Conservation (phyloP, 2,797 vertebrate genomes). For the Squalus acanthias region DNA sequence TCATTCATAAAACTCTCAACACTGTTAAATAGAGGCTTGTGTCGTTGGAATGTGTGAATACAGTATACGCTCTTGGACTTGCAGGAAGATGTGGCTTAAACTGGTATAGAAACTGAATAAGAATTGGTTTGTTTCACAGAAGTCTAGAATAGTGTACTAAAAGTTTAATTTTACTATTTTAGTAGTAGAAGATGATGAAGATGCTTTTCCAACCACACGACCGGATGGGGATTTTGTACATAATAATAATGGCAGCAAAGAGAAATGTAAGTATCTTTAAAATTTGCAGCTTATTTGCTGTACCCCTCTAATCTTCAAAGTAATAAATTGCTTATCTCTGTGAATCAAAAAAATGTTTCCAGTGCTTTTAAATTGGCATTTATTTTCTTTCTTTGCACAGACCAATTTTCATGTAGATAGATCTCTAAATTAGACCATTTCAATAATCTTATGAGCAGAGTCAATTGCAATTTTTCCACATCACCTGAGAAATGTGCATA, state of each 20-base stretch:
- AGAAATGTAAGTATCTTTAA: constrained; percentile 75
- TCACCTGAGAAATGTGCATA: neutral
- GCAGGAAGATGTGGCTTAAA: neutral
- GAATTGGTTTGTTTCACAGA: neutral
- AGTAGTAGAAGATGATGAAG: constrained; percentile 88
- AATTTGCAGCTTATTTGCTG: neutral
- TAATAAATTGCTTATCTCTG: neutral
- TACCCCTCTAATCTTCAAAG: neutral
- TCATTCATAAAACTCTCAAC: constrained; percentile 19
- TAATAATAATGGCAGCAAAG: constrained; percentile 85
- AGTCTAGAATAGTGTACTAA: neutral
- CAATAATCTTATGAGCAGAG: neutral
- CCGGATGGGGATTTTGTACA: constrained; percentile 79
- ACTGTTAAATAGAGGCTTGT: neutral
- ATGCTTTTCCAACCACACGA: constrained; percentile 77
- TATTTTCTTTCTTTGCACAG: neutral
- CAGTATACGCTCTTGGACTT: neutral
- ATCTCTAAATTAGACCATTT: neutral
- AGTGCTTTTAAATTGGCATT: neutral
- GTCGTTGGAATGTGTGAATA: neutral
- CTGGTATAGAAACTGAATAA: constrained; percentile 8
- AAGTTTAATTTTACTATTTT: constrained; percentile 40
- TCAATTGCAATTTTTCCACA: neutral
- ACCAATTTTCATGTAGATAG: neutral
- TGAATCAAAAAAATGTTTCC: neutral